Evolutionary conservation across 2,797 vertebrate species (phyloP), one percentile per base, ranked within the genome.

Genomic region (Enteromius anoplus): DNA sequence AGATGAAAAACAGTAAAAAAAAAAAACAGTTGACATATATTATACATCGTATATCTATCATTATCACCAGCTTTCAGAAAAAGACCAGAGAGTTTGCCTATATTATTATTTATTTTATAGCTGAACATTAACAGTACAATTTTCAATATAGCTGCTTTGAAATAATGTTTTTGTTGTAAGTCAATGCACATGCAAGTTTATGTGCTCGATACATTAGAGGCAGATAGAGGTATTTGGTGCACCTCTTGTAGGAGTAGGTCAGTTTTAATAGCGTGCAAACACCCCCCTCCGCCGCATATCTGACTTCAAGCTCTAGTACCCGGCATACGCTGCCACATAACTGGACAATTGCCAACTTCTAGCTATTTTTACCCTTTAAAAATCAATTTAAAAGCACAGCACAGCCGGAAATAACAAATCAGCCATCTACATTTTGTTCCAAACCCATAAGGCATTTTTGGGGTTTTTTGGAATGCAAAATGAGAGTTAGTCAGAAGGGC

Each of bases 191-290:
- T 45, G 58, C 42, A 58, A 69, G 32, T 34, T 37, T 53, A 62
- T 72, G 73, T 51, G 42, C 15, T 75, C 29, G n/a, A 64, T 84
- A 69, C 80, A 78, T 70, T 58, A 82, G 66, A 79, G 75, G 66
- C 71, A 86, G 81, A 78, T 86, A 70, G 85, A 79, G 45, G 70
- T 86, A 86, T 86, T 70, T 86, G 55, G 82, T 79, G 81, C 86
- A 73, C 65, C 55, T 87, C 84, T 80, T 85, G 77, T 81, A 87
- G 82, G 80, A 89, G 80, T 87, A 86, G 87, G 87, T 86, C 88
- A 88, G 49, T 70, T 85, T 73, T 78, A 85, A 71, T 69, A 86
- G 62, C 73, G 76, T 84, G 69, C 68, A 71, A 49, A 69, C 82
- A 72, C 21, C 53, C 3, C n/a, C 26, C 71, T 10, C 60, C 45